Conservation (phyloP, 2,113 vertebrate species). For the Lagopus muta region DNA sequence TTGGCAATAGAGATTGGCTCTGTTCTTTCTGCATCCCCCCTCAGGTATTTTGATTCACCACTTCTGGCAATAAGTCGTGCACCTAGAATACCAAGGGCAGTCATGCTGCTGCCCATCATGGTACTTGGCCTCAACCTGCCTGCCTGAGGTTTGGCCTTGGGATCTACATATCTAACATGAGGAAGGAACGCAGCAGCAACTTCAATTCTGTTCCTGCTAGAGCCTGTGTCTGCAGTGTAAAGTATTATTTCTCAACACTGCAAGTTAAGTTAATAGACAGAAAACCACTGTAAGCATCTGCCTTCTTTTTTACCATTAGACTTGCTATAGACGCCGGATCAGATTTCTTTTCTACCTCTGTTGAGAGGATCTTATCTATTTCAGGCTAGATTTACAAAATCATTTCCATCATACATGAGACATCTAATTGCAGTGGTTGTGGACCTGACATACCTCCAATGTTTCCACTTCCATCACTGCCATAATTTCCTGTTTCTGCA, state of each 20-base stretch:
- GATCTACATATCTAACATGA: background rate
- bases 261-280: background rate
- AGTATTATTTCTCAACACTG: background rate
- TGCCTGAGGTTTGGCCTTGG: background rate
- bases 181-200: background rate
- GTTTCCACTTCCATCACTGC: background rate
- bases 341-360: background rate
- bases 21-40: background rate
- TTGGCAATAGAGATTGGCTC: background rate
- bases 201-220: background rate
- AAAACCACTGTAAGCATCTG: background rate
- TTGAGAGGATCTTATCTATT: background rate
- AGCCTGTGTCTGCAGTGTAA: background rate
- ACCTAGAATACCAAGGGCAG: background rate
- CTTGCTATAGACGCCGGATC: background rate
- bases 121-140: background rate
- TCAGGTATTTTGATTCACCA: background rate
- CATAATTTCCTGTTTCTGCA: background rate
- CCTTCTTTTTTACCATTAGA: background rate
- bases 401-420: background rate
- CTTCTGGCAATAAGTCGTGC: background rate
- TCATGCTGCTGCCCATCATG: background rate
- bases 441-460: background rate
- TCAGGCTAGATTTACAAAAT: background rate
- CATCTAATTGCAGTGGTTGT: background rate